Evolutionary conservation across 1,140 invertebrate species (phyloP).

Genomic region (Diorhabda elongata): DNA sequence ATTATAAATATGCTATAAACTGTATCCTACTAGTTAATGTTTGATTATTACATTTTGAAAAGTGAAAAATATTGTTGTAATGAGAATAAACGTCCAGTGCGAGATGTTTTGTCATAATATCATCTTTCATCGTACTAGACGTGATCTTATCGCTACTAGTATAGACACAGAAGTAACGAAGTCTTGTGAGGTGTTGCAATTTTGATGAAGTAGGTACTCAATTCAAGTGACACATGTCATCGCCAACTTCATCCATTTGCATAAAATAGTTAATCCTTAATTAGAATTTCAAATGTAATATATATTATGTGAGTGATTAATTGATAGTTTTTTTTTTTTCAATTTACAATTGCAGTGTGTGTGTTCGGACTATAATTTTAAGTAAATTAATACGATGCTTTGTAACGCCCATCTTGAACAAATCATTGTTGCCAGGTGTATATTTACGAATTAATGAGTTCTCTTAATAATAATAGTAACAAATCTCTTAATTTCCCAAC

Average conservation of each 20-base stretch:
- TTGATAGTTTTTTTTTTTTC: slow-evolving; percentile 6
- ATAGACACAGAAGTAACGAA: not conserved
- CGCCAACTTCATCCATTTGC: slow-evolving; percentile 10
- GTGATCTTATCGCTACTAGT: not conserved
- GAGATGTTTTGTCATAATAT: too few species aligned
- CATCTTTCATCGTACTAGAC: too few species aligned
- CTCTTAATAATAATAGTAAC: too few species aligned
- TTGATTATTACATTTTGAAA: too few species aligned
- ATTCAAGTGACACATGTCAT: slow-evolving; percentile 12
- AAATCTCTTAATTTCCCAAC: too few species aligned
- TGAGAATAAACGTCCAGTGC: too few species aligned
- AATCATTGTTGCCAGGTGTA: slow-evolving; percentile 13
- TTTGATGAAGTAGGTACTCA: slow-evolving; percentile 12
- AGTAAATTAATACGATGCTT: slow-evolving; percentile 9
- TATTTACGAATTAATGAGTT: too few species aligned
- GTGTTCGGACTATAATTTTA: slow-evolving; percentile 5
- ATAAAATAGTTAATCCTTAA: slow-evolving; percentile 9
- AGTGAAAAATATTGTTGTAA: too few species aligned
- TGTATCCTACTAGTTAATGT: too few species aligned
- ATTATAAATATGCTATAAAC: too few species aligned
- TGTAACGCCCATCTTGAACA: not conserved
- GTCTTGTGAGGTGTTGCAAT: slow-evolving; percentile 8
- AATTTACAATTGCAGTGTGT: slow-evolving; percentile 1
- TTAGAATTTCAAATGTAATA: slow-evolving; percentile 10
- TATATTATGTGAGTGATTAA: slow-evolving; percentile 3